A percentile compares a stretch with the other conserved stretches of the same genome.
phyloP scores from a whole-genome alignment of 2,888 invertebrate species.

The Notodromas monacha region DNA sequence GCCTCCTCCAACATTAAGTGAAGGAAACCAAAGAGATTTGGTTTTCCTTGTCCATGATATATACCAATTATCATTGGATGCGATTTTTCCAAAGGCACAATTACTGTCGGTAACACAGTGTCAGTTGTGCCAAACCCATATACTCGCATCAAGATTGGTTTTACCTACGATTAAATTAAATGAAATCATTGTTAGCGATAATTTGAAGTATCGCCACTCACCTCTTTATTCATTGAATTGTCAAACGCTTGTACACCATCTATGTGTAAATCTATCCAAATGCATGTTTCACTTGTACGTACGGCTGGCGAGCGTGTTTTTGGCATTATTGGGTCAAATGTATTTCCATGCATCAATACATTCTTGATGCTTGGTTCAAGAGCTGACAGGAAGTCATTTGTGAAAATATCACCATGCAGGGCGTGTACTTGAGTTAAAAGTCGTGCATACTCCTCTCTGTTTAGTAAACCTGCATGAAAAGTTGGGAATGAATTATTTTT shows the following conservation, averaged over 20 bases:
- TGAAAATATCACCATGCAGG: conserved; percentile 4
- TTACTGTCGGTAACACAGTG: conserved; percentile 4
- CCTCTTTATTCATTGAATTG: conserved; percentile 4
- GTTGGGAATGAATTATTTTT: conserved; percentile 4
- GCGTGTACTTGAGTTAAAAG: conserved; percentile 4
- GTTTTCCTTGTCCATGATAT: conserved; percentile 4
- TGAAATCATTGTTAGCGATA: conserved; percentile 4
- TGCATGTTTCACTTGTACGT: conserved; percentile 4
- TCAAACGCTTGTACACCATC: conserved; percentile 4
- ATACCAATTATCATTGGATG: conserved; percentile 4
- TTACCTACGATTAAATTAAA: conserved; percentile 4
- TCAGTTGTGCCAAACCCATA: conserved; percentile 4
- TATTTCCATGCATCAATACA: conserved; percentile 4
- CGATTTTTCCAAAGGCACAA: conserved; percentile 4
- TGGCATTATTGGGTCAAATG: conserved; percentile 4
- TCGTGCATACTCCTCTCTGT: conserved; percentile 4
- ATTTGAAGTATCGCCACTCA: conserved; percentile 4
- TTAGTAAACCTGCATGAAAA: conserved; percentile 4
- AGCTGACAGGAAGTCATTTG: conserved; percentile 4
- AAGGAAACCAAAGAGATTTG: conserved; percentile 4
- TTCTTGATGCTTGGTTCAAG: conserved; percentile 4
- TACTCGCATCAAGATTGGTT: conserved; percentile 4
- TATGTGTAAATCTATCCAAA: conserved; percentile 4
- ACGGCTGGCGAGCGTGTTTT: conserved; percentile 4
- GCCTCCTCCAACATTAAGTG: conserved; percentile 4